Percentiles rank a stretch among this genome's conserved stretches.
These are phyloP conservation scores for Oreochromis mossambicus DNA, from an alignment of 2,797 vertebrate genomes.

Conservation along the genomic window DNA sequence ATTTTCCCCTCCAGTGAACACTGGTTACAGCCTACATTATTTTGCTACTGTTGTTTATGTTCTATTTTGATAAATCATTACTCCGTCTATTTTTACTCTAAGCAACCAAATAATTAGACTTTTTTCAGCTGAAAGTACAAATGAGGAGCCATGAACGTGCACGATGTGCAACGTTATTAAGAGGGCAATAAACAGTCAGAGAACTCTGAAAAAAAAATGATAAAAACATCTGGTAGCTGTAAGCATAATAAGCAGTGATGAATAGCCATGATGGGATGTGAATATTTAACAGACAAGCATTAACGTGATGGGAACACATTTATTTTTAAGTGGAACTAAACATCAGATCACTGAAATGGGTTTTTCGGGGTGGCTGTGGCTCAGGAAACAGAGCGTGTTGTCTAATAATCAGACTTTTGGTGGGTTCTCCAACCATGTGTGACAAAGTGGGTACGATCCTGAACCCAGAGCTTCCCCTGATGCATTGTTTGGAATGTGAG, in stretches of 20 bases:
- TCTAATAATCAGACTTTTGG: neutral
- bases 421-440: neutral
- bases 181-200: neutral
- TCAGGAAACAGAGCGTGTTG: neutral
- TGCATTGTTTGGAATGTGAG: neutral
- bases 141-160: neutral
- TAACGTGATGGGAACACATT: neutral
- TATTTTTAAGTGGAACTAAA: neutral
- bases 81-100: constrained; percentile 11
- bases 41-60: neutral
- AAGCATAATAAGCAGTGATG: neutral
- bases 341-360: neutral
- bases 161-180: neutral
- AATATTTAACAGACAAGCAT: neutral
- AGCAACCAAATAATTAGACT: constrained; percentile 22
- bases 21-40: neutral
- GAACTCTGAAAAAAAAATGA: constrained; percentile 14
- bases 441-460: neutral
- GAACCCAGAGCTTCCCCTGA: neutral
- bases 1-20: neutral
- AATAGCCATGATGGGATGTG: neutral
- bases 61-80: neutral
- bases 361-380: neutral
- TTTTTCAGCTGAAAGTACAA: neutral
- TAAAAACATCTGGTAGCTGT: neutral